Percentiles rank a stretch among this genome's conserved stretches.
These are phyloP conservation scores for Vulpes vulpes DNA, from an alignment of 2,113 vertebrate species.

Conservation along the genomic window DNA sequence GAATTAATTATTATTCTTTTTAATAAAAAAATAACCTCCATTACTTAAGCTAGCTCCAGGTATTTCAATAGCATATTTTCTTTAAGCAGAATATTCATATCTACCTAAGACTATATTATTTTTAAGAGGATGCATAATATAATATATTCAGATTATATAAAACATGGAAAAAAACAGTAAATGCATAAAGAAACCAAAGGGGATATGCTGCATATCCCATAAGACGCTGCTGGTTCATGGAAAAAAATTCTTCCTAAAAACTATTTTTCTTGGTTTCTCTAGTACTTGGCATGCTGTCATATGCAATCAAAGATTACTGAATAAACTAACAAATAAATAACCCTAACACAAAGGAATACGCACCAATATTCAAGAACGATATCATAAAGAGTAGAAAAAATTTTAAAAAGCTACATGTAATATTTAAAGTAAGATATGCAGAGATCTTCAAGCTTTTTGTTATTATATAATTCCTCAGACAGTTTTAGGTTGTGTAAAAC, in stretches of 20 bases:
- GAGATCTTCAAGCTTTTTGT: not conserved
- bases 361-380: not conserved
- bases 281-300: not conserved
- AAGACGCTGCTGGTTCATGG: not conserved
- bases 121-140: not conserved
- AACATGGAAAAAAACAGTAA: constrained; percentile 53
- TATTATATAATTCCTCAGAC: not conserved
- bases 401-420: not conserved
- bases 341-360: not conserved
- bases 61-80: constrained; percentile 20
- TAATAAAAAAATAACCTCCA: constrained; percentile 23
- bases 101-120: constrained; percentile 36
- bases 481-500: constrained; percentile 1
- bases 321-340: constrained; percentile 1
- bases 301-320: not conserved
- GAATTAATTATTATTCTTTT: constrained; percentile 1
- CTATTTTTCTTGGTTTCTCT: not conserved
- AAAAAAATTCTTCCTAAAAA: not conserved
- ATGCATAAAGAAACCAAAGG: not conserved
- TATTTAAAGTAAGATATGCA: not conserved
- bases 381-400: not conserved
- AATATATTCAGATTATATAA: constrained; percentile 52
- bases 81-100: constrained; percentile 30
- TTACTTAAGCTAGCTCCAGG: constrained; percentile 15
- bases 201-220: not conserved